These are phyloP conservation scores for Sceloporus tristichus DNA, from an alignment of 2,113 vertebrate genomes.

Conservation along the genomic window DNA sequence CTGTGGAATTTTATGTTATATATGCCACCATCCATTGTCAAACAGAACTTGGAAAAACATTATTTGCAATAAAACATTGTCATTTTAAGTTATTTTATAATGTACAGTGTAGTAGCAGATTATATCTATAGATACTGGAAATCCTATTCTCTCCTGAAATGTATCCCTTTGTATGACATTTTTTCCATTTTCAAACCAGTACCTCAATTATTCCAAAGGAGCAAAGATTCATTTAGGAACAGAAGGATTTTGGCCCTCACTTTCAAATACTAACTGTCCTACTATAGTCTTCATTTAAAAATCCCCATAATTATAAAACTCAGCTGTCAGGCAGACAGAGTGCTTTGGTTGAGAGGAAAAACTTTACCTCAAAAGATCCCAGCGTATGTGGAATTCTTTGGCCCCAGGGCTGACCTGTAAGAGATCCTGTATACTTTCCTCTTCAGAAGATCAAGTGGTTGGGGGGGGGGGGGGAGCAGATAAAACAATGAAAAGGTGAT, in stretches of 20 bases:
- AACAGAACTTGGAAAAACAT: neutral
- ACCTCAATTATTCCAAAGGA: neutral
- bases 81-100: neutral
- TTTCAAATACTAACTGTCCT: neutral
- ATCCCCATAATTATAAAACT: neutral
- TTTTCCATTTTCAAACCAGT: neutral
- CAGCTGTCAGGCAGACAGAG: neutral
- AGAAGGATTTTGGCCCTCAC: neutral
- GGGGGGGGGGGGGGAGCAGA: neutral
- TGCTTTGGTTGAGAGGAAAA: neutral
- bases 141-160: neutral
- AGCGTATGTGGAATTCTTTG: neutral
- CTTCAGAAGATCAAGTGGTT: too few species aligned
- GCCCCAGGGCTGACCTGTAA: neutral
- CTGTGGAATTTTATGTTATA: neutral
- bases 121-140: neutral
- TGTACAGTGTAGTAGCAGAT: neutral
- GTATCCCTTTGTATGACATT: neutral
- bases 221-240: neutral
- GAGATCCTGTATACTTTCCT: neutral
- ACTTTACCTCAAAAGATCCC: neutral
- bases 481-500: neutral
- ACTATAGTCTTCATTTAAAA: neutral
- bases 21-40: neutral
- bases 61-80: neutral